A percentile compares a stretch with the other conserved stretches of the same genome.
Evolutionary conservation across 2,113 vertebrate genomes (phyloP).

Genomic region (Urocynchramus pylzowi): DNA sequence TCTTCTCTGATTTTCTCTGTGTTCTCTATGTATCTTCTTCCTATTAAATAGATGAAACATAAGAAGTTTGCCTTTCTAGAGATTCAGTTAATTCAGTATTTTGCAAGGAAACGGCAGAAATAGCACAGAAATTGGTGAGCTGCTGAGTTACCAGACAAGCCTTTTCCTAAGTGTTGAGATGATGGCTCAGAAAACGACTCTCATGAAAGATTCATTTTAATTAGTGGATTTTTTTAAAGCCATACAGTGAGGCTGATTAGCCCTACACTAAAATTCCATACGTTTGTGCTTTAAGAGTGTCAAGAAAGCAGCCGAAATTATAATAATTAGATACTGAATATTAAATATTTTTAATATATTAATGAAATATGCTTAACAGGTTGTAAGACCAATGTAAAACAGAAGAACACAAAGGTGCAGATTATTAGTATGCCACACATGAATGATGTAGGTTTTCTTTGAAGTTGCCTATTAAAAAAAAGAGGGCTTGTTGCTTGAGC

Average conservation of each 20-base stretch:
- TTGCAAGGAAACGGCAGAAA: background rate
- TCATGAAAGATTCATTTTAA: background rate
- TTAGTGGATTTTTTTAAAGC: background rate
- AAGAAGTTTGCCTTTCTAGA: background rate
- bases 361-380: background rate
- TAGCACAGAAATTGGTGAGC: background rate
- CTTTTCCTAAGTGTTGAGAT: background rate
- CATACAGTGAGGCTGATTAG: background rate
- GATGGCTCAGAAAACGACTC: background rate
- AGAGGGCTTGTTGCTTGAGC: background rate
- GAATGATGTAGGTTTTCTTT: background rate
- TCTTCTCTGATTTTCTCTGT: background rate
- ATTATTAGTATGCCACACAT: background rate
- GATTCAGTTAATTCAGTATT: background rate
- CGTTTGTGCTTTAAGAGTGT: background rate
- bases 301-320: background rate
- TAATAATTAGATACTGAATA: background rate
- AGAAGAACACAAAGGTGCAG: background rate
- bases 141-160: background rate
- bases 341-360: background rate
- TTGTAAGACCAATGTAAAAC: background rate
- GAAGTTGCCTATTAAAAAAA: background rate
- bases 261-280: background rate
- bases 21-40: background rate
- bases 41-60: background rate